Evolutionary conservation across 2,113 vertebrate species (phyloP).

Genomic region (Myotis lucifugus): DNA sequence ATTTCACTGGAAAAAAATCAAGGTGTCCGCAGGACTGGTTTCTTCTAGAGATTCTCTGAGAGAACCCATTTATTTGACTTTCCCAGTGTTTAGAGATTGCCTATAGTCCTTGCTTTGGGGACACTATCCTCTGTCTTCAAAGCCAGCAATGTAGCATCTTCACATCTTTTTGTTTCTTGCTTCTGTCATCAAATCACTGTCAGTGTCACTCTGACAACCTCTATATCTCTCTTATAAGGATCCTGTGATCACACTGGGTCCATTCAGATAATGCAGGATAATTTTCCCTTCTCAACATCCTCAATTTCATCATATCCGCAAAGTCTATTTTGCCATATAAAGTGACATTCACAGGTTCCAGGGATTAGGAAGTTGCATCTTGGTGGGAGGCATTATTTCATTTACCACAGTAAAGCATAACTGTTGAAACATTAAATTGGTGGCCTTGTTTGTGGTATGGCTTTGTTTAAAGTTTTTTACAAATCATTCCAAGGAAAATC

Average conservation of each 20-base stretch:
- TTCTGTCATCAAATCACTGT: background rate
- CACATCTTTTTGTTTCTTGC: background rate
- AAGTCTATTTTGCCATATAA: background rate
- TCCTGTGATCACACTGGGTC: background rate
- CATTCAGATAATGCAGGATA: background rate
- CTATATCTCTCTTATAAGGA: background rate
- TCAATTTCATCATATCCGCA: background rate
- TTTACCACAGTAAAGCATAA: background rate
- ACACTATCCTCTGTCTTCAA: background rate
- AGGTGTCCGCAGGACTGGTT: background rate
- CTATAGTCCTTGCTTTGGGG: background rate
- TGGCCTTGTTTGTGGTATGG: background rate
- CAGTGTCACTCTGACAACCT: background rate
- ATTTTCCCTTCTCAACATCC: background rate
- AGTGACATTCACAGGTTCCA: background rate
- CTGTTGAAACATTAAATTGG: background rate
- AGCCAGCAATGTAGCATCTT: background rate
- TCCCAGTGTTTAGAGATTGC: background rate
- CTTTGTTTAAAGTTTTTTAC: constrained; percentile 1
- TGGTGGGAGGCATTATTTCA: background rate
- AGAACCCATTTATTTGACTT: background rate
- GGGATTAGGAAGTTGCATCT: background rate
- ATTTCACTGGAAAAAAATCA: background rate
- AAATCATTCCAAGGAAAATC: background rate
- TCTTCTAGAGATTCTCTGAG: background rate